These are phyloP conservation scores for Grallaria varia DNA, from an alignment of 2,113 vertebrate genomes.

Conservation along the genomic window DNA sequence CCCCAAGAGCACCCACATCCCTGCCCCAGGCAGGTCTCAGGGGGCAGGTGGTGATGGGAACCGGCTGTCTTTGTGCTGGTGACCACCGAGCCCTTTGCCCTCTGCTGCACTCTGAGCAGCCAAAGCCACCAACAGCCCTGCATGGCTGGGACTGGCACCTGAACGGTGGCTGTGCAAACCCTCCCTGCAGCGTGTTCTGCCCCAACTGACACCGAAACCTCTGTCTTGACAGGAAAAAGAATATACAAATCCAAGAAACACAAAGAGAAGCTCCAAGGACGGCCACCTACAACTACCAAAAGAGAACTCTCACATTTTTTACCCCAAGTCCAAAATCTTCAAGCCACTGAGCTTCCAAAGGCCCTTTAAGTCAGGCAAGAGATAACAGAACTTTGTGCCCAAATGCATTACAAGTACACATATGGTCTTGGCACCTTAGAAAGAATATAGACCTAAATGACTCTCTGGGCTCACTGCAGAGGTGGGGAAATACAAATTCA, in stretches of 20 bases:
- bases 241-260: background rate
- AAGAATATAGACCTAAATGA: background rate
- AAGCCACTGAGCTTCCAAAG: background rate
- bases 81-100: background rate
- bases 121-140: background rate
- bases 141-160: background rate
- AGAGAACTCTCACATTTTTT: background rate
- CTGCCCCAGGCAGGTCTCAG: background rate
- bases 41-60: background rate
- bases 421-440: background rate
- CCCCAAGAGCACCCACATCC: accelerated
- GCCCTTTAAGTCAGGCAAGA: background rate
- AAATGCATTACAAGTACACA: background rate
- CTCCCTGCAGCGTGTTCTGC: background rate
- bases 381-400: background rate
- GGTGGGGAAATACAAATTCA: background rate
- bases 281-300: accelerated
- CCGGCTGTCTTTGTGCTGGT: background rate
- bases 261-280: background rate
- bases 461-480: background rate
- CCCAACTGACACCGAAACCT: background rate
- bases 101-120: background rate
- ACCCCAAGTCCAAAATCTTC: background rate
- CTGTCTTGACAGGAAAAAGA: background rate
- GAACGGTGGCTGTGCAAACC: background rate